Evolutionary conservation across 1,140 invertebrate genomes (phyloP).

Genomic region (Delia radicum): DNA sequence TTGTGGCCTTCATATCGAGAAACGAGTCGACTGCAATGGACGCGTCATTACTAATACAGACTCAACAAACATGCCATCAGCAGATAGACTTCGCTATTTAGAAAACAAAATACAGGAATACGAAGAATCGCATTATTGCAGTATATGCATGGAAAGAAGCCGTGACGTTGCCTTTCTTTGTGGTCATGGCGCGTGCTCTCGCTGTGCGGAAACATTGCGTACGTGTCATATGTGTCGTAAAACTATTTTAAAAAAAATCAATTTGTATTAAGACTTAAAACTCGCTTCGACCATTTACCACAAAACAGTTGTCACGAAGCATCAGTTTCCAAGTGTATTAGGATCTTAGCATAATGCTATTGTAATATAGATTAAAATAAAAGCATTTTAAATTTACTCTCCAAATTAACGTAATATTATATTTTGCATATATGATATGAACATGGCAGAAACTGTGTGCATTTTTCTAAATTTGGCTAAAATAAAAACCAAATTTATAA

Average conservation of each 20-base stretch:
- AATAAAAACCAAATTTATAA: too few relatives aligned
- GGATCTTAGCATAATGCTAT: too few relatives aligned
- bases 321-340: too few relatives aligned
- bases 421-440: too few relatives aligned
- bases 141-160: constrained; percentile 77
- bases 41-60: constrained; percentile 44
- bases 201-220: constrained; percentile 77
- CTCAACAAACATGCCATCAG: constrained; percentile 60
- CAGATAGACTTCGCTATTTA: constrained; percentile 69
- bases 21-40: constrained; percentile 54
- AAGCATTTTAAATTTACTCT: too few relatives aligned
- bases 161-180: constrained; percentile 85
- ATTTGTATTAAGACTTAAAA: constrained; percentile 64
- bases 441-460: too few relatives aligned
- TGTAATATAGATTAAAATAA: too few relatives aligned
- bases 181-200: constrained; percentile 83
- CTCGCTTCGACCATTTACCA: too few relatives aligned
- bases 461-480: too few relatives aligned
- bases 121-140: constrained; percentile 79
- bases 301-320: too few relatives aligned
- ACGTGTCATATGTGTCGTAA: constrained; percentile 92
- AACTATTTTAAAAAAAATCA: constrained; percentile 85
- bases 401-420: too few relatives aligned
- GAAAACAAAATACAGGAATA: constrained; percentile 85
- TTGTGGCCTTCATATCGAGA: constrained; percentile 65